Evolutionary conservation across 2,797 vertebrate species (phyloP).

Genomic region (Varecia variegata): DNA sequence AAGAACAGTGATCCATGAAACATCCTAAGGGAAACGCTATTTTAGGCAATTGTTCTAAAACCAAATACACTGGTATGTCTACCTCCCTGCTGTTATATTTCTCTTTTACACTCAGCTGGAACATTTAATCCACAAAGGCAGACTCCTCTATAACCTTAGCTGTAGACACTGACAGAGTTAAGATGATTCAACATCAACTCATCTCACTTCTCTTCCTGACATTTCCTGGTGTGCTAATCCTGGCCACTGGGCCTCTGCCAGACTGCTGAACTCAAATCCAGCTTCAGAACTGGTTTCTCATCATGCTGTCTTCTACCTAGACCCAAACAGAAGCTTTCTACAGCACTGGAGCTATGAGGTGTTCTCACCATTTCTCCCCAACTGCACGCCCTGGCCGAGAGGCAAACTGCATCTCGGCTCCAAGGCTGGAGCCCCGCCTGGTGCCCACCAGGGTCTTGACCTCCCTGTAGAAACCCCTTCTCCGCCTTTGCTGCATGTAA

Average conservation of each 20-base stretch:
- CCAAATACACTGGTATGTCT: not conserved
- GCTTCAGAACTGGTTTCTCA: not conserved
- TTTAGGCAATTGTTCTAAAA: conserved; percentile 51
- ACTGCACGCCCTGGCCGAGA: not conserved
- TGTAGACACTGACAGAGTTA: not conserved
- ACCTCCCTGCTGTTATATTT: not conserved
- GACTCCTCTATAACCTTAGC: not conserved
- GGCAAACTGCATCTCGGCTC: not conserved
- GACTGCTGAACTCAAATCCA: not conserved
- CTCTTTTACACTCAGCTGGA: not conserved
- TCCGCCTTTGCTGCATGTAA: fast-evolving
- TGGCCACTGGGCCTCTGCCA: not conserved
- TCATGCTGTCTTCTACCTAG: fast-evolving
- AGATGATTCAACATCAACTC: not conserved
- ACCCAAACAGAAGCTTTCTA: not conserved
- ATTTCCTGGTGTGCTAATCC: not conserved
- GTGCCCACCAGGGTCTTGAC: not conserved
- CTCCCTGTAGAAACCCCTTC: not conserved
- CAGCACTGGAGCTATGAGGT: not conserved
- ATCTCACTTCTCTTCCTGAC: not conserved
- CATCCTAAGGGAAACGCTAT: not conserved
- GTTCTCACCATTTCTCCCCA: not conserved
- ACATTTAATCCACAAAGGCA: conserved; percentile 1
- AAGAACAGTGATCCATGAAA: not conserved
- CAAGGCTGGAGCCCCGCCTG: not conserved